Evolutionary conservation across 2,113 vertebrate species (phyloP).

Genomic region (Gobius niger): DNA sequence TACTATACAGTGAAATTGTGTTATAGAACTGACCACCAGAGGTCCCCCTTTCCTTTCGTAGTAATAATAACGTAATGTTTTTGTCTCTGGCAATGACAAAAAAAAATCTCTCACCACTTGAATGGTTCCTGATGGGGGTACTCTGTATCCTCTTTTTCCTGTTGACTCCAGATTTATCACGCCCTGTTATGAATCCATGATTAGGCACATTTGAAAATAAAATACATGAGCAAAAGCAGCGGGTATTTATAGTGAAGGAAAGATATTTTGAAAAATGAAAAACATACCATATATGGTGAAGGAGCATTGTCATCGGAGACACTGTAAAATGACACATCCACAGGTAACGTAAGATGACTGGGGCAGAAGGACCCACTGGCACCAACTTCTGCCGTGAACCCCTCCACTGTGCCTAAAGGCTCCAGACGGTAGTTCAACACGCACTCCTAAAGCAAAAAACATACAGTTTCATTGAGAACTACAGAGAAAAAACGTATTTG

Average conservation of each 20-base stretch:
- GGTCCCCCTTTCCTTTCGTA: constrained; percentile 31
- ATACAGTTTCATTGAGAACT: neutral
- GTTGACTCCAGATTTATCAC: constrained; percentile 98
- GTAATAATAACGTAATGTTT: constrained; percentile 1
- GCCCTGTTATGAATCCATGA: constrained; percentile 79
- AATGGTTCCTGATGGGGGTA: constrained; percentile 99
- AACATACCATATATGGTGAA: constrained; percentile 94
- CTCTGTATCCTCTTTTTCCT: constrained; percentile 98
- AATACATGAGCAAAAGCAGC: neutral
- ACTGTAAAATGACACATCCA: constrained; percentile 97
- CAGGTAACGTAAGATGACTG: constrained; percentile 94
- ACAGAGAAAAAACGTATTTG: too few relatives aligned
- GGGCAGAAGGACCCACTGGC: constrained; percentile 97
- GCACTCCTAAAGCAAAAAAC: constrained; percentile 82
- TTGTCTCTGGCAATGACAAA: constrained; percentile 37
- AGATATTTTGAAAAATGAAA: neutral
- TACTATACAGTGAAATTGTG: neutral
- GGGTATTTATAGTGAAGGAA: neutral
- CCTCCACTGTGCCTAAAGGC: constrained; percentile 87
- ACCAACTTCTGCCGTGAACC: constrained; percentile 95
- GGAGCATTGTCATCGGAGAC: constrained; percentile 98
- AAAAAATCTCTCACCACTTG: constrained; percentile 88
- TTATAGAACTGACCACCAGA: constrained; percentile 43
- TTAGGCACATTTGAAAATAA: neutral
- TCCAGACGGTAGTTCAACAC: constrained; percentile 96